These are phyloP conservation scores for Squalus acanthias DNA, from an alignment of 2,797 vertebrate genomes.

Conservation along the genomic window DNA sequence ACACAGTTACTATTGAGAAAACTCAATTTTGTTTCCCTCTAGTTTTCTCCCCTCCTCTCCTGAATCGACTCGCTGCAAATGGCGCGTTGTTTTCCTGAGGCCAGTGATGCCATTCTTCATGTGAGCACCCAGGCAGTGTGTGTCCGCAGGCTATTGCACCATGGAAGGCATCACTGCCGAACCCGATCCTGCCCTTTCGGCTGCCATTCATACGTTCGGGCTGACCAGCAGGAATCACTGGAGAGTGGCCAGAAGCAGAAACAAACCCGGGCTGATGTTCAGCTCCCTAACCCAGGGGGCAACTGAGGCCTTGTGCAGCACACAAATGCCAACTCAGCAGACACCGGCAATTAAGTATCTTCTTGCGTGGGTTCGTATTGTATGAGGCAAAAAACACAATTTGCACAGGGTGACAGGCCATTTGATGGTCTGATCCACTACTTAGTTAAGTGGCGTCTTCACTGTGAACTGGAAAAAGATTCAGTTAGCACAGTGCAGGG, in stretches of 20 bases:
- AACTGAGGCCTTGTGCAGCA: background rate
- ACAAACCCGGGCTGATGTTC: background rate
- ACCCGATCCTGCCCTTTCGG: background rate
- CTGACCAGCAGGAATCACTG: background rate
- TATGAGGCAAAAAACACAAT: background rate
- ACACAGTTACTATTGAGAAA: background rate
- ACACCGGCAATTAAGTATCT: background rate
- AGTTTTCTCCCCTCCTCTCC: background rate
- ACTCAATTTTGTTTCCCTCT: background rate
- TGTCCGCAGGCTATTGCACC: background rate
- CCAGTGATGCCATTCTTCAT: background rate
- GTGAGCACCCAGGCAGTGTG: background rate
- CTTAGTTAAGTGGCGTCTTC: background rate
- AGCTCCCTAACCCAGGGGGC: background rate
- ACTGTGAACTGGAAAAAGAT: background rate
- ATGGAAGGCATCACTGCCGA: background rate
- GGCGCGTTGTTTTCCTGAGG: background rate
- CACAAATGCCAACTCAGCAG: background rate
- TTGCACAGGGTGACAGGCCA: background rate
- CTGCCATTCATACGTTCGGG: background rate
- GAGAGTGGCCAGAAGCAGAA: background rate
- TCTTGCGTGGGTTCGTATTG: background rate
- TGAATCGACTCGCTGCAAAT: background rate
- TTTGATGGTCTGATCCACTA: background rate
- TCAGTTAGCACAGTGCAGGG: background rate